phyloP scores from a whole-genome alignment of 2,797 vertebrate genomes.

The Basileuterus tristriatus region DNA sequence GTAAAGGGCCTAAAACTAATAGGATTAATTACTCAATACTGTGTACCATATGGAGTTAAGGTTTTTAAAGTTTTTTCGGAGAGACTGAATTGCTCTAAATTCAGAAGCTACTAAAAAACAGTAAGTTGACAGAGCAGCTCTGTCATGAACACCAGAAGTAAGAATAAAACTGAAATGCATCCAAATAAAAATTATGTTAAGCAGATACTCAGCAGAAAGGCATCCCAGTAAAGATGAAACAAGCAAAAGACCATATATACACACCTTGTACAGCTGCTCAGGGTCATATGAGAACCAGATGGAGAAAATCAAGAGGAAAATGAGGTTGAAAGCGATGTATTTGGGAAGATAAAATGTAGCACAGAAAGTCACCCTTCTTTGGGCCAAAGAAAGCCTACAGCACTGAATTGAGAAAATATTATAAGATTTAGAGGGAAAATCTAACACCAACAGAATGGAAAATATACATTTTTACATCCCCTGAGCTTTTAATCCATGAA shows the following conservation, averaged over 20 bases:
- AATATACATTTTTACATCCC: neutral
- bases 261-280: constrained; percentile 64
- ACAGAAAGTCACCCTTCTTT: constrained; percentile 15
- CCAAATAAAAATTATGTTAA: constrained; percentile 19
- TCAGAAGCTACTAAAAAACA: neutral
- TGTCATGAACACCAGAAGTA: neutral
- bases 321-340: neutral
- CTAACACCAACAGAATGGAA: neutral
- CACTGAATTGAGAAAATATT: neutral
- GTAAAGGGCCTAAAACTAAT: neutral
- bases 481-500: neutral
- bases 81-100: neutral
- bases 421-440: neutral
- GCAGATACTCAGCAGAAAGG: constrained; percentile 12
- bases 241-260: neutral
- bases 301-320: constrained; percentile 32
- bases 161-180: neutral
- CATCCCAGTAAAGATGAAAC: constrained; percentile 36
- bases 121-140: neutral
- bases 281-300: constrained; percentile 51
- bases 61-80: neutral
- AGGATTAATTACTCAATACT: neutral
- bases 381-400: neutral
- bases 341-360: constrained; percentile 30
- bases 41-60: neutral